Evolutionary conservation across 2,888 invertebrate genomes (phyloP).

Genomic region (Nezara viridula): DNA sequence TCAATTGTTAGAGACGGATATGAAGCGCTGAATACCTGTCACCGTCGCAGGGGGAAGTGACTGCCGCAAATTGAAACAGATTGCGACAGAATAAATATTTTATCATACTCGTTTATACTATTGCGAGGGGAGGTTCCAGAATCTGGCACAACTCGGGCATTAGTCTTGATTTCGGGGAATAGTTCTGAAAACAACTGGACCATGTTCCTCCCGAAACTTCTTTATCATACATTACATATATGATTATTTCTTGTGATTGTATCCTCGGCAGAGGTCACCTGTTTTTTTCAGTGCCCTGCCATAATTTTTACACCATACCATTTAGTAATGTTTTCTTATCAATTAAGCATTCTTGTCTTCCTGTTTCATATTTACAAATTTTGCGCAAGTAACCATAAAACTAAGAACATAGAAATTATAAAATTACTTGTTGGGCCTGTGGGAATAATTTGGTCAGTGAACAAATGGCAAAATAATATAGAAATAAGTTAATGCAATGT

Average conservation of each 20-base stretch:
- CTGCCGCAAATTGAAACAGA: background rate
- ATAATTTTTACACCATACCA: no score
- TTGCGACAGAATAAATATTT: background rate
- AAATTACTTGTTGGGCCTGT: no score
- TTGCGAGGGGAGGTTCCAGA: background rate
- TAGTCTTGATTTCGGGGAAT: background rate
- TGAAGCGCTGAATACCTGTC: constrained; percentile 14
- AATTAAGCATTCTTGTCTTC: no score
- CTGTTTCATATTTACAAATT: no score
- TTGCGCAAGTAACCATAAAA: no score
- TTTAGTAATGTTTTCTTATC: no score
- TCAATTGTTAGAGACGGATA: background rate
- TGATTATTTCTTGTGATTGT: background rate
- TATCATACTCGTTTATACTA: background rate
- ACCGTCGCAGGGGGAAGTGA: background rate
- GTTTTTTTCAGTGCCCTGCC: no score
- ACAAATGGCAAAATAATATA: no score
- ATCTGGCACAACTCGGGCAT: background rate
- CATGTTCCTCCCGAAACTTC: background rate
- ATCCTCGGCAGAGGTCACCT: no score
- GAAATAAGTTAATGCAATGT: no score
- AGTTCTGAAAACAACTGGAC: background rate
- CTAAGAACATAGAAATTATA: no score
- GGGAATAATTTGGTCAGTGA: no score
- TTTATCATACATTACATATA: background rate